Evolutionary conservation across 2,888 invertebrate genomes (phyloP).

Genomic region (Cremastobaeus sp.): DNA sequence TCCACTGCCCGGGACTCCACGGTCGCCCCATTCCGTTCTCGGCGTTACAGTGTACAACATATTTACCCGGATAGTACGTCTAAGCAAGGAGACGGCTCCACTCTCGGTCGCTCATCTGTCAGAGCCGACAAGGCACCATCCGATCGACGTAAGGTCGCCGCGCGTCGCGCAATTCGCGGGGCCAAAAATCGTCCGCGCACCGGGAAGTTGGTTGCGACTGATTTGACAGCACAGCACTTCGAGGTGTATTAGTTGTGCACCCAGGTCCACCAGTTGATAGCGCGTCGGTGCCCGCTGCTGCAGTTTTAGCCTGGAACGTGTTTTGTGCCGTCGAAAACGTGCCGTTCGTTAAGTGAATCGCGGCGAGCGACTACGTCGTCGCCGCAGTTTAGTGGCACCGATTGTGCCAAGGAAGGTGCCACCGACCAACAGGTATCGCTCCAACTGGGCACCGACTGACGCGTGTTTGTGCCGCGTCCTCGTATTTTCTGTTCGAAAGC

Average conservation of each 20-base stretch:
- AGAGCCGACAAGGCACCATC: constrained; percentile 39
- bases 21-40: constrained; percentile 78
- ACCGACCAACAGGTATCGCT: constrained; percentile 61
- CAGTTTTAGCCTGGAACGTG: constrained; percentile 11
- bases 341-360: constrained; percentile 36
- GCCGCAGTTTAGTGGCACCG: constrained; percentile 44
- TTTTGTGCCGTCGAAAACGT: constrained; percentile 36
- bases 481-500: constrained; percentile 16
- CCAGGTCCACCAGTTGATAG: constrained; percentile 47
- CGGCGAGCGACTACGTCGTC: constrained; percentile 37
- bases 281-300: constrained; percentile 10
- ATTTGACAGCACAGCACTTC: background rate
- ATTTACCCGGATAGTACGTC: constrained; percentile 66
- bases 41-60: constrained; percentile 77
- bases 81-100: constrained; percentile 59
- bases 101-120: constrained; percentile 54
- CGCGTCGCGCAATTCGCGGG: constrained; percentile 40
- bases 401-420: constrained; percentile 41
- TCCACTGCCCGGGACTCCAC: constrained; percentile 78
- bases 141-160: constrained; percentile 25
- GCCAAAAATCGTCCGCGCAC: background rate
- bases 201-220: background rate
- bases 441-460: constrained; percentile 39
- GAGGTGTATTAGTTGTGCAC: constrained; percentile 1
- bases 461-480: constrained; percentile 49